phyloP scores from a whole-genome alignment of 2,888 invertebrate species.

The Dicroscelio sp. region DNA sequence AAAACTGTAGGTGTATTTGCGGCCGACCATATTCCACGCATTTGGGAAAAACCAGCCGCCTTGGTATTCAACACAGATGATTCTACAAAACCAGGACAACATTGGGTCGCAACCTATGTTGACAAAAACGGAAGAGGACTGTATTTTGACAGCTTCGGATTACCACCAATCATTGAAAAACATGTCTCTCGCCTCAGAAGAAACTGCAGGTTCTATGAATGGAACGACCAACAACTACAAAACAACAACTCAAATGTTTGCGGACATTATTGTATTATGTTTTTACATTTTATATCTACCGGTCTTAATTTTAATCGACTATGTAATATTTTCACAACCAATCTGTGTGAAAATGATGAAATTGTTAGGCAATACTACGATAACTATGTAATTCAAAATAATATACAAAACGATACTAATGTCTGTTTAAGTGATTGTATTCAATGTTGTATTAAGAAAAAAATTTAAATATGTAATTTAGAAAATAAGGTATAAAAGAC shows the following conservation, averaged over 20 bases:
- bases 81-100: slow-evolving; percentile 36
- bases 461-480: too few species aligned
- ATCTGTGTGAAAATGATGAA: background rate
- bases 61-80: slow-evolving; percentile 10
- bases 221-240: background rate
- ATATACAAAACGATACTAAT: too few species aligned
- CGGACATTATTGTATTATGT: background rate
- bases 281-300: too few species aligned
- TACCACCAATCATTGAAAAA: slow-evolving; percentile 34
- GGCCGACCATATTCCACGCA: background rate
- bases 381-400: too few species aligned
- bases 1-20: background rate
- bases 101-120: slow-evolving; percentile 73
- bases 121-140: slow-evolving; percentile 28
- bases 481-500: too few species aligned
- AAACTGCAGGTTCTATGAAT: background rate
- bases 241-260: background rate
- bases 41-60: background rate
- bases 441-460: too few species aligned
- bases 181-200: background rate
- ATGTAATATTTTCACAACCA: background rate
- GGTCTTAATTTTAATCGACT: too few species aligned
- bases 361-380: background rate
- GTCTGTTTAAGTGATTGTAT: too few species aligned
- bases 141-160: slow-evolving; percentile 69